Conservation (phyloP, 2,797 vertebrate species). For the Cyclura pinguis region DNA sequence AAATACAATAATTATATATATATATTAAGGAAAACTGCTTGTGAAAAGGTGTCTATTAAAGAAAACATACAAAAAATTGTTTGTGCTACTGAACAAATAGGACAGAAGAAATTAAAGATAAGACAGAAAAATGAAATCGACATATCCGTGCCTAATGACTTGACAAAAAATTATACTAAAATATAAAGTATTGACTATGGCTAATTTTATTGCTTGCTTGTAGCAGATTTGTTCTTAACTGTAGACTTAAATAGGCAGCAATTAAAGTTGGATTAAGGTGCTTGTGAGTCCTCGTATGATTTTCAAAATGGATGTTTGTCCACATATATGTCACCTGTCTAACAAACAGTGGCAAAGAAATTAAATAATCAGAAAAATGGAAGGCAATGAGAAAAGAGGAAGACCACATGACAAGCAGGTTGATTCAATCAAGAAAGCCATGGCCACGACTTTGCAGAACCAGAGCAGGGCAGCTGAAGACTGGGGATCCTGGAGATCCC, state of each 20-base stretch:
- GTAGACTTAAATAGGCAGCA: slow-evolving; percentile 19
- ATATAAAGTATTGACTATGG: neutral
- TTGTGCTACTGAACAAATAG: neutral
- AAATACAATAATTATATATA: neutral
- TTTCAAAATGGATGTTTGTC: too few species aligned
- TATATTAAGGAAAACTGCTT: neutral
- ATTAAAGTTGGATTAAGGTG: too few species aligned
- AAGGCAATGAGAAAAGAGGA: too few species aligned
- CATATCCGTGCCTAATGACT: neutral
- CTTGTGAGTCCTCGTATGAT: too few species aligned
- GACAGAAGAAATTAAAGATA: neutral
- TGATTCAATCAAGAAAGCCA: too few species aligned
- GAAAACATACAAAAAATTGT: neutral
- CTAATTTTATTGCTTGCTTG: neutral
- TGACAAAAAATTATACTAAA: neutral
- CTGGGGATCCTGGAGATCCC: too few species aligned
- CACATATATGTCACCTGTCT: too few species aligned
- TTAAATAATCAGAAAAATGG: too few species aligned
- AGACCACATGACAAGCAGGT: too few species aligned
- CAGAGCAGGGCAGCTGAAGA: too few species aligned
- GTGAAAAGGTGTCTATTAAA: neutral
- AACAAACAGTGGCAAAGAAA: too few species aligned
- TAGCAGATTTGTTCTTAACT: neutral
- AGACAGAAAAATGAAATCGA: neutral
- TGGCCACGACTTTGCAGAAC: too few species aligned